Conservation (phyloP, 2,113 vertebrate species). For the Eretmochelys imbricata region DNA sequence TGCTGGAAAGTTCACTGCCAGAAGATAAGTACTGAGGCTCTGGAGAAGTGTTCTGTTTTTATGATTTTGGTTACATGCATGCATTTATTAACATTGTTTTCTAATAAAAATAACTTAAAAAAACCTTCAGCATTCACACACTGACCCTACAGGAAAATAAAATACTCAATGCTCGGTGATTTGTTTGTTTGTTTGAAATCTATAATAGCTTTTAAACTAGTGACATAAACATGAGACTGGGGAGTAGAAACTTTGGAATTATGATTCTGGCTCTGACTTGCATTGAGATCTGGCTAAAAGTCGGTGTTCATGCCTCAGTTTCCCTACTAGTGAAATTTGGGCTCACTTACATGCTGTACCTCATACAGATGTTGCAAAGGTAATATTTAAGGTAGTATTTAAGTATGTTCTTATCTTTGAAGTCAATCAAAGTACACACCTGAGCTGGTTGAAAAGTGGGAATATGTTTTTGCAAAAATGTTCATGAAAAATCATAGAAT, state of each 20-base stretch:
- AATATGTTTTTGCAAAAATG: not conserved
- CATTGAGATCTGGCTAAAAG: not conserved
- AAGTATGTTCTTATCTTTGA: not conserved
- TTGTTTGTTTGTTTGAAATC: no score
- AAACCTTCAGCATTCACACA: not conserved
- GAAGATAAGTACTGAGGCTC: not conserved
- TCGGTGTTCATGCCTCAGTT: not conserved
- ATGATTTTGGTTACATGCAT: not conserved
- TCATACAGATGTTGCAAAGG: fast-evolving
- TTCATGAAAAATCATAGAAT: not conserved
- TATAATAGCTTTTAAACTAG: not conserved
- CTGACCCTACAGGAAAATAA: not conserved
- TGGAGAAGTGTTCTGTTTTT: not conserved
- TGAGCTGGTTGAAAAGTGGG: not conserved
- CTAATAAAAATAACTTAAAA: not conserved
- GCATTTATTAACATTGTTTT: not conserved
- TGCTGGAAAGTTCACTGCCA: not conserved
- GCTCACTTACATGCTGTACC: not conserved
- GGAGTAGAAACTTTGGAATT: not conserved
- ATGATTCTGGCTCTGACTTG: not conserved
- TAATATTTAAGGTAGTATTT: not conserved
- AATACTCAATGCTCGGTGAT: not conserved
- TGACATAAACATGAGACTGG: not conserved
- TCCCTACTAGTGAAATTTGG: not conserved
- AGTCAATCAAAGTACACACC: fast-evolving